A percentile compares a stretch with the other conserved stretches of the same genome.
Conservation (phyloP, 2,797 vertebrate species). For the Loris lydekkerianus region DNA sequence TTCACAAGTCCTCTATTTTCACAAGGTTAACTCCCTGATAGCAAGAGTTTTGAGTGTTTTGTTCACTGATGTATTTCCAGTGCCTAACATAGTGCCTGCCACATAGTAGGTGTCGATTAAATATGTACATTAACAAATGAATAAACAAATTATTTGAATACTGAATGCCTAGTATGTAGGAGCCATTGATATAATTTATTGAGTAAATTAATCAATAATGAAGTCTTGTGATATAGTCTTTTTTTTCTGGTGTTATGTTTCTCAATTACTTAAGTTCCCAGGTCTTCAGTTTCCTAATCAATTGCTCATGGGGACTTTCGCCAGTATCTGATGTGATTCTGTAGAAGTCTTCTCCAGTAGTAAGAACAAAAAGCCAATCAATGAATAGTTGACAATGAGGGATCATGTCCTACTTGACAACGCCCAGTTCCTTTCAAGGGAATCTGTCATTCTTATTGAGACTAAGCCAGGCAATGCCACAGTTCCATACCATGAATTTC, state of each 20-base stretch:
- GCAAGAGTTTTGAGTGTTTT: conserved; percentile 35
- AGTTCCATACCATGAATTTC: conserved; percentile 35
- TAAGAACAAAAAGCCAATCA: neutral
- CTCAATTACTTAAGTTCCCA: neutral
- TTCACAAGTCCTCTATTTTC: neutral
- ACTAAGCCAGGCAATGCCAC: conserved; percentile 28
- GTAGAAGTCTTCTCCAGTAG: neutral
- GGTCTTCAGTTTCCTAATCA: neutral
- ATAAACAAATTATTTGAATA: conserved; percentile 16
- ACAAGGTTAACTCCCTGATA: neutral
- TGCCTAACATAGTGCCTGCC: neutral
- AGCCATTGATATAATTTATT: neutral
- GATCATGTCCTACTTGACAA: neutral
- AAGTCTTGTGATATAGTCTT: neutral
- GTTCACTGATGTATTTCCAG: neutral
- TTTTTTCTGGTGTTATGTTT: neutral
- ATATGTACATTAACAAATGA: neutral
- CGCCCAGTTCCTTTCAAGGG: conserved; percentile 1
- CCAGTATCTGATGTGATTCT: neutral
- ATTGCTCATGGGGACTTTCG: neutral
- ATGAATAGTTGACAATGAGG: neutral
- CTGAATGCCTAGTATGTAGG: neutral
- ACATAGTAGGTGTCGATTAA: neutral
- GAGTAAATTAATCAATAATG: neutral
- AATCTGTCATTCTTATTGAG: conserved; percentile 18